Conservation (phyloP, 2,113 vertebrate genomes). For the Phoenicopterus ruber region DNA sequence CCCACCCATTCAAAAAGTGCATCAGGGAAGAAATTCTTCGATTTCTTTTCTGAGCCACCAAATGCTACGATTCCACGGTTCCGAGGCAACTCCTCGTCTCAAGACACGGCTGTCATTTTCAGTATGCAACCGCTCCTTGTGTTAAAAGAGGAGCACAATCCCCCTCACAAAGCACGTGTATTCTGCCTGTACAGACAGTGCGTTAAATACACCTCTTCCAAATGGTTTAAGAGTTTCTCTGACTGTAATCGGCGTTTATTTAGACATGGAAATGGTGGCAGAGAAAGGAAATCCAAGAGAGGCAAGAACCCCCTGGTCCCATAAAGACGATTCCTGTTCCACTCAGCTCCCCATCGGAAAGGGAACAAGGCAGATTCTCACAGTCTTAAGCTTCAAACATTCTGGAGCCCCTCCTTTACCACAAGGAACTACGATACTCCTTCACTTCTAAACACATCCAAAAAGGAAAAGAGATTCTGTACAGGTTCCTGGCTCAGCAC, state of each 20-base stretch:
- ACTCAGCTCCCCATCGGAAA: neutral
- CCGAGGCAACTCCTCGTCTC: neutral
- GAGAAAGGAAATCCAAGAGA: neutral
- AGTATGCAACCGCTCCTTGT: fast-evolving
- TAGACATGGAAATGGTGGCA: neutral
- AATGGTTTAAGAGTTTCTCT: fast-evolving
- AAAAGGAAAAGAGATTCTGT: neutral
- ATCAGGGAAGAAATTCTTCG: slow-evolving; percentile 5
- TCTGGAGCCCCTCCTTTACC: neutral
- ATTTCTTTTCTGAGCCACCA: neutral
- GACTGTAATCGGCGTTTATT: fast-evolving
- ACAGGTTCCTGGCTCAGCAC: neutral
- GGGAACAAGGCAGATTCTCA: neutral
- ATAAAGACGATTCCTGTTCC: neutral
- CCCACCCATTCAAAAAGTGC: slow-evolving; percentile 45
- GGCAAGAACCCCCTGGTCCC: neutral
- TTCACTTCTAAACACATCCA: neutral
- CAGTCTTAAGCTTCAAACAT: neutral
- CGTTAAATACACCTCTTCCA: neutral
- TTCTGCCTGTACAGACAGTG: neutral
- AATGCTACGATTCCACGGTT: neutral
- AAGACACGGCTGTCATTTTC: fast-evolving
- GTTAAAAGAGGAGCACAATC: neutral
- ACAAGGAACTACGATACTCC: neutral
- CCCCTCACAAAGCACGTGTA: neutral